phyloP scores from a whole-genome alignment of 1,140 invertebrate genomes.

The Leucophenga varia region DNA sequence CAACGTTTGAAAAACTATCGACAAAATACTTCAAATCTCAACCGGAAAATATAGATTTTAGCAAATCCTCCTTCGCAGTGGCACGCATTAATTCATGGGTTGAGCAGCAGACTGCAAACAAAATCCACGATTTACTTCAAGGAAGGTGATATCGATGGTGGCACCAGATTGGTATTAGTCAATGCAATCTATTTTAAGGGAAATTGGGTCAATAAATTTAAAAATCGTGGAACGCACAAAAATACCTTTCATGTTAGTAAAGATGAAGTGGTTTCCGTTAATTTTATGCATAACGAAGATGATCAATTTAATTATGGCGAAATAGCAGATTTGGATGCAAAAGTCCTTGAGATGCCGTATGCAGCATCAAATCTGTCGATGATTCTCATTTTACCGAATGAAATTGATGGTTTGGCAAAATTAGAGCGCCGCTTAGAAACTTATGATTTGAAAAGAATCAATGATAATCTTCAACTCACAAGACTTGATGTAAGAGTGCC shows the following conservation, averaged over 20 bases:
- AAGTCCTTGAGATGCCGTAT: conserved; percentile 12
- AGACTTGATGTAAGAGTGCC: conserved; percentile 59
- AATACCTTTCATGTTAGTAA: not conserved
- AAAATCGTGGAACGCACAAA: not conserved
- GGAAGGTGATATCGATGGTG: conserved; percentile 4
- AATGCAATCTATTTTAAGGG: conserved; percentile 23
- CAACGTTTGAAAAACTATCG: too few species aligned
- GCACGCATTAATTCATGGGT: too few species aligned
- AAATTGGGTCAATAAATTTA: conserved; percentile 15
- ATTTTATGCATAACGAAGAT: conserved; percentile 13
- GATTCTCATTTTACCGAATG: conserved; percentile 13
- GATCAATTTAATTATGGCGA: conserved; percentile 12
- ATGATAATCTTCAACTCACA: conserved; percentile 20
- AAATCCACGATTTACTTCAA: too few species aligned
- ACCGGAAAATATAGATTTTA: too few species aligned
- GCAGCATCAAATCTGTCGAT: conserved; percentile 14
- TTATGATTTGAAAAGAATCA: too few species aligned
- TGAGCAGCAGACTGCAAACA: too few species aligned
- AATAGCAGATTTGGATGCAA: conserved; percentile 9
- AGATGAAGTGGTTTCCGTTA: not conserved
- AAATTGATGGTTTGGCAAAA: conserved; percentile 35
- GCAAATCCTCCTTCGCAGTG: too few species aligned
- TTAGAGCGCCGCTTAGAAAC: too few species aligned
- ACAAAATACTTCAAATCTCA: too few species aligned
- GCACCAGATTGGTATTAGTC: conserved; percentile 8